Base-by-base conservation (phyloP, 2,113 vertebrate genomes). In the Lutjanus erythropterus region DNA sequence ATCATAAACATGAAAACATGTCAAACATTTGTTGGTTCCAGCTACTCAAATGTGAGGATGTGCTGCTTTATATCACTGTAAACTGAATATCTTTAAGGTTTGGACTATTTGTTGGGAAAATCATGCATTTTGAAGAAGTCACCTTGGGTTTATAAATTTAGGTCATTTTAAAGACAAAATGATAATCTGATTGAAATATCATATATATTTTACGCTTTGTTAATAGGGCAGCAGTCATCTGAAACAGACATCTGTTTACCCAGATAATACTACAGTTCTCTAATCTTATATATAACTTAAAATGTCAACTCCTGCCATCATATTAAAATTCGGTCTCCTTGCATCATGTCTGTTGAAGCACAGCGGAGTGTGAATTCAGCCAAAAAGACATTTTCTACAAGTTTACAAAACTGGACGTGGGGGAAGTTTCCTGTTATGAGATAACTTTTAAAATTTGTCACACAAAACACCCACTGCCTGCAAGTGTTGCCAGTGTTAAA, bases 311-410 rank as follows among this genome's bases (percentile, higher is more conserved):
- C 21, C 0, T 31, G 42, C 31, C n/a, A 21, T 39, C n/a, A 18
- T 11, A 14, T 39, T 31, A 37, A 37, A 52, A 37, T 42, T 15
- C 0, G 6, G 23, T 12, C 21, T 23, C 1, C n/a, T 35, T 12
- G n/a, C n/a, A 10, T 64, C 19, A 12, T n/a, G 19, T 71, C 47
- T 41, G 49, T n/a, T 47, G 29, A 31, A 64, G n/a, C 41, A 39
- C 65, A 71, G 71, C 18, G 59, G 50, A 78, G 72, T 25, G 71
- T 74, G 66, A 60, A 15, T 44, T n/a, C 65, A 71, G 72, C 25
- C 18, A 44, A 64, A 74, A 42, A 60, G 3, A 46, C 29, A 9
- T 33, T 29, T 50, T 35, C 64, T 61, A 58, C 18, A 16, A 77
- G 14, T 29, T 44, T n/a, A 21, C 53, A 39, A 58, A 50, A 71